These are phyloP conservation scores for Gymnocephalus cernua DNA, from an alignment of 2,113 vertebrate species.

Conservation along the genomic window DNA sequence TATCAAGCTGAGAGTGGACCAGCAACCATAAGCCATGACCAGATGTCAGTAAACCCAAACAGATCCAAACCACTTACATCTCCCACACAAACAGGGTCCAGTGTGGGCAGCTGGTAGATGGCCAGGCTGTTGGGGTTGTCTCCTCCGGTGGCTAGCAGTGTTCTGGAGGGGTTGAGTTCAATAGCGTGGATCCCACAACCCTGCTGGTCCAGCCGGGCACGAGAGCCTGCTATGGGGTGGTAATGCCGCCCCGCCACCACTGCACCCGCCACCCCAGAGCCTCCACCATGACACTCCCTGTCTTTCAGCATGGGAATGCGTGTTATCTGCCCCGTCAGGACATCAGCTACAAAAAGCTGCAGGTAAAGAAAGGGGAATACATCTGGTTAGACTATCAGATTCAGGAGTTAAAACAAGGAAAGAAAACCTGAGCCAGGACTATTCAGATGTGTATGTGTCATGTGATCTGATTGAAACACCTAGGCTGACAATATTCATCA, in stretches of 20 bases:
- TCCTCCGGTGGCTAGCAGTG: constrained; percentile 95
- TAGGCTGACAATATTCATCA: background rate
- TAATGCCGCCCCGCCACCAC: constrained; percentile 59
- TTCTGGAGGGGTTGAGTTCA: constrained; percentile 94
- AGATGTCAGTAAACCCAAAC: background rate
- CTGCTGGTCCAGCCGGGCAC: constrained; percentile 88
- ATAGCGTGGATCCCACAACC: constrained; percentile 98
- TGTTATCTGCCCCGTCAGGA: constrained; percentile 94
- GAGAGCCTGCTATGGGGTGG: constrained; percentile 71
- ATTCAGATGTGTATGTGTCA: background rate
- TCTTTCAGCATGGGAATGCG: constrained; percentile 98
- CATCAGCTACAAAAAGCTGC: constrained; percentile 97
- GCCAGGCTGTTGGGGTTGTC: constrained; percentile 99
- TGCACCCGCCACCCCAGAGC: constrained; percentile 56
- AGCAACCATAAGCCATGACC: background rate
- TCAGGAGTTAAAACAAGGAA: background rate
- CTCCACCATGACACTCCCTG: constrained; percentile 82
- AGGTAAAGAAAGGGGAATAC: background rate
- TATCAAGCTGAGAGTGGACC: background rate
- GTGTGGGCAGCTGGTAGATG: constrained; percentile 94
- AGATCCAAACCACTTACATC: constrained; percentile 90
- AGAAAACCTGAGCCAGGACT: no score
- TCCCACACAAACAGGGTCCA: constrained; percentile 97
- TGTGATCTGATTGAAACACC: background rate
- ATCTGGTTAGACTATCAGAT: background rate